A percentile compares a stretch with the other conserved stretches of the same genome.
Evolutionary conservation across 2,797 vertebrate genomes (phyloP).

Genomic region (Mionectes olivaceus): DNA sequence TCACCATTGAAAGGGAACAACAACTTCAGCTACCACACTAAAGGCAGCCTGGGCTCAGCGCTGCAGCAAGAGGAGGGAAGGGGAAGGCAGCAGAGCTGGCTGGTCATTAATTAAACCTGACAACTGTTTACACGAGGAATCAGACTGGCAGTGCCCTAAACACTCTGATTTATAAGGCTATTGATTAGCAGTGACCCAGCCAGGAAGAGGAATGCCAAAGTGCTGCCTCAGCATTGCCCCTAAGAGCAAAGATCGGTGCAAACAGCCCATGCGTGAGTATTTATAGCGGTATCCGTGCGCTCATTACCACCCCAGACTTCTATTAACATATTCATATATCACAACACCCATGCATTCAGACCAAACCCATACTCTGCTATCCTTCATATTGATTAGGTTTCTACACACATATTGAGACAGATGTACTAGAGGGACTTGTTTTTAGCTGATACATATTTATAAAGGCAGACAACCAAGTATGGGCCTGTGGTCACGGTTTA

Average conservation of each 20-base stretch:
- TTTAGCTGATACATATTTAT: constrained; percentile 24
- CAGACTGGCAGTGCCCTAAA: not conserved
- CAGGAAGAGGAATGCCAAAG: not conserved
- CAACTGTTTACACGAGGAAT: not conserved
- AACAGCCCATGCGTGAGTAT: not conserved
- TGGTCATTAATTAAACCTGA: not conserved
- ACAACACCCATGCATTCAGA: not conserved
- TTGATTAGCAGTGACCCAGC: constrained; percentile 25
- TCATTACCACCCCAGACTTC: not conserved
- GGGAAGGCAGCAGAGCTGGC: not conserved
- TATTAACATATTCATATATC: not conserved
- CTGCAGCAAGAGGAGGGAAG: not conserved
- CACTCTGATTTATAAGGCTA: constrained; percentile 36
- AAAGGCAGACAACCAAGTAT: not conserved
- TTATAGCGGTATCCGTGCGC: not conserved
- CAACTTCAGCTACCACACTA: not conserved
- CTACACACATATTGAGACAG: not conserved
- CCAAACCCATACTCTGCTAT: not conserved
- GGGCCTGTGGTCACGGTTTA: not conserved
- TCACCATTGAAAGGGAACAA: not conserved
- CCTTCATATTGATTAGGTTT: constrained; percentile 2
- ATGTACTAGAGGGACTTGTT: not conserved
- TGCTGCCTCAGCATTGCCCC: constrained; percentile 12
- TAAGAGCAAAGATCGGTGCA: not conserved
- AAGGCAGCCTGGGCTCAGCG: not conserved